Conservation (phyloP, 37 sponge, comb jelly and placozoan species). For the Lycopodina hypogea region DNA sequence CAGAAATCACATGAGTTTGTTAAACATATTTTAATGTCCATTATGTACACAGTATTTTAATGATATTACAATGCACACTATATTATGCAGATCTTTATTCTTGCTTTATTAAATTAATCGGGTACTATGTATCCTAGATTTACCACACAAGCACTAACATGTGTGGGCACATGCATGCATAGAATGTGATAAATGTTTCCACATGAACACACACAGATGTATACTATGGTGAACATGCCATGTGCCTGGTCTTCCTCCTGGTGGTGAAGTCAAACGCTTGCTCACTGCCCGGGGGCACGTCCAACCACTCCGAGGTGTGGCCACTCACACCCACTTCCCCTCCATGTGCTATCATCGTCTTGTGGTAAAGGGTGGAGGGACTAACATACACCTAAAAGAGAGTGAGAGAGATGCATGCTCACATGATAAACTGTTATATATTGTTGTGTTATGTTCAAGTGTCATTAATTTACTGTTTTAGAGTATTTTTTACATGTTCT, state of each 20-base stretch:
- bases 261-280: constrained; percentile 73
- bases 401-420: too few relatives aligned
- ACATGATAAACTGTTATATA: neutral
- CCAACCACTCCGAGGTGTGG: constrained; percentile 65
- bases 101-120: too few relatives aligned
- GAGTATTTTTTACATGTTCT: too few relatives aligned
- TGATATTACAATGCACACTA: too few relatives aligned
- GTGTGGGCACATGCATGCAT: neutral
- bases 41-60: too few relatives aligned
- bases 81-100: too few relatives aligned
- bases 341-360: neutral
- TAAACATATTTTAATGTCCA: too few relatives aligned
- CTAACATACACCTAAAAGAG: constrained; percentile 46
- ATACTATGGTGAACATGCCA: constrained; percentile 13
- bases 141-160: too few relatives aligned
- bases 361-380: constrained; percentile 37
- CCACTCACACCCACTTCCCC: neutral
- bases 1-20: too few relatives aligned
- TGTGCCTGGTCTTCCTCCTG: constrained; percentile 55
- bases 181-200: neutral
- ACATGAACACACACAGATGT: neutral
- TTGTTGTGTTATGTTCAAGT: too few relatives aligned
- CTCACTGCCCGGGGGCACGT: constrained; percentile 64
- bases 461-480: too few relatives aligned
- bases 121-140: too few relatives aligned